Conservation (phyloP, 1,140 invertebrate genomes). For the Drosophila orosa region DNA sequence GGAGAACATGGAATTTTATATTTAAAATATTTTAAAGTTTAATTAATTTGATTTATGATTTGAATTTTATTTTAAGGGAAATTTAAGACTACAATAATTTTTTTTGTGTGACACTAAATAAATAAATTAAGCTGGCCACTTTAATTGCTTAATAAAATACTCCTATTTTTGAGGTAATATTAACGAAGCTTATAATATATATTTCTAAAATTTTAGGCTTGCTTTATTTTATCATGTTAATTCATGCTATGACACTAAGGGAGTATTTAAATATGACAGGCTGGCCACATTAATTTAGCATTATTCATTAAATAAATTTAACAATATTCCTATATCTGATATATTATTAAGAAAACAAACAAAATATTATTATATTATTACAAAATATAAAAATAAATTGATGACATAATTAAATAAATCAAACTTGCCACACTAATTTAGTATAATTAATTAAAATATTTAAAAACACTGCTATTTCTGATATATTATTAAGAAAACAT, state of each 20-base stretch:
- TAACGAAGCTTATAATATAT: too few species aligned
- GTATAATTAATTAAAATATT: not conserved
- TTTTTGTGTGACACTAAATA: not conserved
- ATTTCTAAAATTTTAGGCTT: too few species aligned
- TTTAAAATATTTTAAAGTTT: too few species aligned
- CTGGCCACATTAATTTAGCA: not conserved
- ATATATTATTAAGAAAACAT: too few species aligned
- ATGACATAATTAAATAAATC: too few species aligned
- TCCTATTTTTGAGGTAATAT: too few species aligned
- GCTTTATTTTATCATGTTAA: too few species aligned
- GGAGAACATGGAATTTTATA: rapidly evolving
- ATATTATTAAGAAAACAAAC: not conserved
- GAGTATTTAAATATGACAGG: not conserved
- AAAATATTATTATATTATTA: too few species aligned
- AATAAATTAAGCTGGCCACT: not conserved
- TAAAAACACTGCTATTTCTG: too few species aligned
- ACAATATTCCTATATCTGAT: too few species aligned
- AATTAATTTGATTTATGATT: not conserved
- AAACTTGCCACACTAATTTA: not conserved
- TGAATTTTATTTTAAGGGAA: not conserved
- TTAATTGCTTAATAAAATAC: not conserved
- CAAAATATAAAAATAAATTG: too few species aligned
- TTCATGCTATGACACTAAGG: not conserved
- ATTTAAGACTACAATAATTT: not conserved
- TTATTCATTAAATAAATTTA: not conserved